Evolutionary conservation across 2,113 vertebrate genomes (phyloP).

Genomic region (Oreamnos americanus): DNA sequence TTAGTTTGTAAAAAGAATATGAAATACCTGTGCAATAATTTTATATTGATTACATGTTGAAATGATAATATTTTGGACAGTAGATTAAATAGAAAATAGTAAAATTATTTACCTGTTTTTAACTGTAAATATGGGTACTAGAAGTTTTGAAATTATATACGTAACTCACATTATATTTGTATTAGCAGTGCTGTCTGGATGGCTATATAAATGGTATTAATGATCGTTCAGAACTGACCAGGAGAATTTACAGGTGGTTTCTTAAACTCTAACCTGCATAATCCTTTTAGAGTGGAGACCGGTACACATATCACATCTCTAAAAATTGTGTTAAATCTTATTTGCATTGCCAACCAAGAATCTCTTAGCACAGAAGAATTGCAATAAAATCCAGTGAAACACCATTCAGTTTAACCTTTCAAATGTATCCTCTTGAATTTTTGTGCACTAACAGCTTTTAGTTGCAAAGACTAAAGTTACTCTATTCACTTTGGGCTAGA

Average conservation of each 20-base stretch:
- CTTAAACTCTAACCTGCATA: neutral
- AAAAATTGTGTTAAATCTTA: slow-evolving; percentile 2
- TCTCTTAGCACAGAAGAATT: neutral
- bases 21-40: neutral
- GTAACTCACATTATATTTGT: neutral
- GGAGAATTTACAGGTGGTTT: slow-evolving; percentile 8
- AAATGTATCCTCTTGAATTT: neutral
- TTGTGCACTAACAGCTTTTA: slow-evolving; percentile 1
- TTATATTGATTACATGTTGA: neutral
- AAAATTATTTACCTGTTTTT: neutral
- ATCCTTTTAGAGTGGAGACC: neutral
- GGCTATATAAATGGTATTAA: neutral
- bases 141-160: neutral
- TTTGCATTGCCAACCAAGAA: neutral
- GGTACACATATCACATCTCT: neutral
- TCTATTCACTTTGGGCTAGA: neutral
- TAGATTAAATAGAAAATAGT: slow-evolving; percentile 23
- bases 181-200: neutral
- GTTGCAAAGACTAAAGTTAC: slow-evolving; percentile 1
- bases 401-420: slow-evolving; percentile 22
- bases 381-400: neutral
- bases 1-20: neutral
- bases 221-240: neutral
- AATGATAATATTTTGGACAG: neutral
- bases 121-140: neutral